Percentiles rank a stretch among this genome's conserved stretches.
Evolutionary conservation across 2,888 invertebrate species (phyloP).

Genomic region (Aphodius granarius): DNA sequence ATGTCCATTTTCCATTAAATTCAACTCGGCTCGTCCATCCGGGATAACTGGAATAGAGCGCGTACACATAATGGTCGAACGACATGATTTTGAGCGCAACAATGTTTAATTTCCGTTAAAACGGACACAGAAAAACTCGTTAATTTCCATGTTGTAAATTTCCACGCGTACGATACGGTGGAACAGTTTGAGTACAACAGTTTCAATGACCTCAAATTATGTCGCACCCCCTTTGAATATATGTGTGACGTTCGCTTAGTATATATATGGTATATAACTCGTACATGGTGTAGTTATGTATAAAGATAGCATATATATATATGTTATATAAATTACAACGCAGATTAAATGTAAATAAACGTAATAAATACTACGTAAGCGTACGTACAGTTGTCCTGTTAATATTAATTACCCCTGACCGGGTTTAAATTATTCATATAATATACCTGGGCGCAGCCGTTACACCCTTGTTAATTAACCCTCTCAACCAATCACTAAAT

Average conservation of each 20-base stretch:
- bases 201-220: slow-evolving; percentile 8
- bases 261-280: not conserved
- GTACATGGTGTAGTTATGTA: not conserved
- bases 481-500: not conserved
- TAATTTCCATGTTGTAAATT: slow-evolving; percentile 15
- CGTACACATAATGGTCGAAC: not conserved
- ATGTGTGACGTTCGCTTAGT: slow-evolving; percentile 5
- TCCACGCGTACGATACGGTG: slow-evolving; percentile 11
- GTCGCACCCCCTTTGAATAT: not conserved
- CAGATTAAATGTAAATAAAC: slow-evolving; percentile 28
- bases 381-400: slow-evolving; percentile 20
- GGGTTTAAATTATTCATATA: slow-evolving; percentile 26
- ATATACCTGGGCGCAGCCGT: not conserved
- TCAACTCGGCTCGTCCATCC: too few relatives aligned
- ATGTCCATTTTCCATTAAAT: not conserved
- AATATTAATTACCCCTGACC: slow-evolving; percentile 23
- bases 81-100: not conserved
- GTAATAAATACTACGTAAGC: slow-evolving; percentile 25
- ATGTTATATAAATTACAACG: slow-evolving; percentile 21
- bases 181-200: too few relatives aligned
- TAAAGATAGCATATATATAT: not conserved
- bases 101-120: slow-evolving; percentile 11
- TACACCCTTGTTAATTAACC: not conserved
- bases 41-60: too few relatives aligned
- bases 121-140: slow-evolving; percentile 5